Percentiles rank a stretch among this genome's conserved stretches.
These are phyloP conservation scores for Azorinus chamasolen DNA, from an alignment of 2,888 invertebrate genomes.

Conservation along the genomic window DNA sequence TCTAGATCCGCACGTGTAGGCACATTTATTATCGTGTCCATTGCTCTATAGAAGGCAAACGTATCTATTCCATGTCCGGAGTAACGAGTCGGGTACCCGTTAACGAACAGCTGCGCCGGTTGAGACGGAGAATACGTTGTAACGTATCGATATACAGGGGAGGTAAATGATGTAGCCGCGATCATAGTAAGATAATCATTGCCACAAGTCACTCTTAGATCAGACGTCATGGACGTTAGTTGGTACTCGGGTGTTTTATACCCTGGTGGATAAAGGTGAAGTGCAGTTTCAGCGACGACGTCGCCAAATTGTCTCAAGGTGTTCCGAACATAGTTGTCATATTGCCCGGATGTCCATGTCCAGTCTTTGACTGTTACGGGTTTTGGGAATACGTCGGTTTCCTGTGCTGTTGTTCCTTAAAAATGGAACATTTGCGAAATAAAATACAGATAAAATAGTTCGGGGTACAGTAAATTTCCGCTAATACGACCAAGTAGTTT, in stretches of 20 bases:
- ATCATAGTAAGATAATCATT: constrained; percentile 37
- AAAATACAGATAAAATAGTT: no score
- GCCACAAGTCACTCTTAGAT: constrained; percentile 30
- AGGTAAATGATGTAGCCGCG: constrained; percentile 28
- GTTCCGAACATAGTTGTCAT: constrained; percentile 14
- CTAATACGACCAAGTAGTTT: no score
- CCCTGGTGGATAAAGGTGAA: constrained; percentile 30
- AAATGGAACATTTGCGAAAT: background rate
- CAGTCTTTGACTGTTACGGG: background rate
- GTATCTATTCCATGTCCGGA: constrained; percentile 47
- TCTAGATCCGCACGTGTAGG: constrained; percentile 6
- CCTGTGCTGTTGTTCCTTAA: constrained; percentile 46
- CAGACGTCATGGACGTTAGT: constrained; percentile 33
- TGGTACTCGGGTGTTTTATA: constrained; percentile 31
- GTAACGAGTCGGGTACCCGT: constrained; percentile 13
- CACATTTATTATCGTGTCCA: background rate
- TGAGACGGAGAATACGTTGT: constrained; percentile 26
- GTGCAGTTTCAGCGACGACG: constrained; percentile 29
- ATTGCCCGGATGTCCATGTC: constrained; percentile 29
- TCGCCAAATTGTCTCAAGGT: constrained; percentile 27
- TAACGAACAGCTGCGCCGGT: background rate
- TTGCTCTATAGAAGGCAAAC: constrained; percentile 33
- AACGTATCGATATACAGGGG: constrained; percentile 52
- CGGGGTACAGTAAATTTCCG: no score
- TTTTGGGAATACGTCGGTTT: constrained; percentile 11